These are phyloP conservation scores for Callyntrura guangdongensis DNA, from an alignment of 2,888 invertebrate species.

Conservation along the genomic window DNA sequence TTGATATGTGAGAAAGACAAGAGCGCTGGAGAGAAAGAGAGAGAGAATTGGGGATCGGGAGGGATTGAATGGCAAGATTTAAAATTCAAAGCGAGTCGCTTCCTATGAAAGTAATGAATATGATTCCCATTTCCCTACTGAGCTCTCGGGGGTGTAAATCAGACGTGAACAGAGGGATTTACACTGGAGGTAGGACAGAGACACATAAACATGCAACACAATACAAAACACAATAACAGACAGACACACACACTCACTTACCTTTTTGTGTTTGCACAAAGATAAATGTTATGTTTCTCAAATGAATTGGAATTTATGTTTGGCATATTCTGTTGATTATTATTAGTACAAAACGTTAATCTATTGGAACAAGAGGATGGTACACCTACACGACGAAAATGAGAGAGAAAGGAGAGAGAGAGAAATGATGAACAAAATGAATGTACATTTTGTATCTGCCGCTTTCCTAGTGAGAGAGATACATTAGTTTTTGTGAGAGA, in stretches of 20 bases:
- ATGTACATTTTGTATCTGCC: background rate
- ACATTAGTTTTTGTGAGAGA: constrained; percentile 40
- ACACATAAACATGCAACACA: background rate
- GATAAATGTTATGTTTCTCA: constrained; percentile 32
- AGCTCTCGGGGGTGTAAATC: constrained; percentile 16
- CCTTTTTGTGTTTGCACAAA: constrained; percentile 22
- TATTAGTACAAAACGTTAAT: constrained; percentile 32
- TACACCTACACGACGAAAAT: background rate
- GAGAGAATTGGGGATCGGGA: background rate
- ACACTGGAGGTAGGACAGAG: background rate
- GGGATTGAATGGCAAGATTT: constrained; percentile 8
- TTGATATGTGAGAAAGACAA: constrained; percentile 2
- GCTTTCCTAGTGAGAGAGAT: background rate
- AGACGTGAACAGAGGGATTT: background rate
- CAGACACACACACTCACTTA: background rate
- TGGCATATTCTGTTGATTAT: constrained; percentile 56
- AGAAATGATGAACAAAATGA: background rate
- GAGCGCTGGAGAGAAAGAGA: background rate
- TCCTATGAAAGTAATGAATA: constrained; percentile 49
- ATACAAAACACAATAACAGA: background rate
- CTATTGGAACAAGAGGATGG: constrained; percentile 53
- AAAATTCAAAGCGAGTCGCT: constrained; percentile 49
- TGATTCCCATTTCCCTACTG: background rate
- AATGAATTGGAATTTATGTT: constrained; percentile 64
- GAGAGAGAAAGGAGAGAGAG: background rate